Evolutionary conservation across 2,888 invertebrate genomes (phyloP), one percentile per base, ranked within the genome.

Genomic region (Epistrophella euchroma): DNA sequence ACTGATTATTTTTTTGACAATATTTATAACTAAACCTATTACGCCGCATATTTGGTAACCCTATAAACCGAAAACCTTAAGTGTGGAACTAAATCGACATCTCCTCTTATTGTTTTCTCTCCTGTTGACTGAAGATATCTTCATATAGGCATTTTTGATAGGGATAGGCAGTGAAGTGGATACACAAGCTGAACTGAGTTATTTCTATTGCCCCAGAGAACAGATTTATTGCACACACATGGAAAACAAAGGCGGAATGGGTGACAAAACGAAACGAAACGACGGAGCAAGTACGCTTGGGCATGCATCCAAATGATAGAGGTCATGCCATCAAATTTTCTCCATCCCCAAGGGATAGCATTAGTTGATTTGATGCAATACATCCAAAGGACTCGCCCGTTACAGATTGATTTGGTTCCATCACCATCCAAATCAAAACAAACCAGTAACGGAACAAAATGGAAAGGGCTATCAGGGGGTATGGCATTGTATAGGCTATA

Each of bases 291-390:
- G 52, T 13, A 71, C 72, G 17, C 62, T 40, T 66, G 40, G 79
- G 79, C 81, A 77, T 80, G 76, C 85, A 84, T 72, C 64, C 64
- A 74, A 77, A 77, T 74, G 77, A 78, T 86, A 78, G 82, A 86
- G 86, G 86, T 86, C 86, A 86, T 82, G 82, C 82, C 82, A 86
- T 86, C 82, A 86, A 82, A 86, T 86, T 78, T 77, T 82, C 82
- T 73, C 74, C 82, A 47, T 82, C 86, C 86, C 86, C 82, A 56
- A 60, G 82, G 82, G 86, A 86, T 77, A 60, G 77, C 82, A 86
- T 86, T 86, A 86, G 86, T 86, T 86, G 86, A 86, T 86, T 86
- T 86, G 86, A 82, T 82, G 86, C 86, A 86, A 82, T 82, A 25
- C 35, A 83, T 75, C 71, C 66, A 71, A 62, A 78, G 83, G 73